phyloP scores from a whole-genome alignment of 2,113 vertebrate species.

The Lepus timidus region DNA sequence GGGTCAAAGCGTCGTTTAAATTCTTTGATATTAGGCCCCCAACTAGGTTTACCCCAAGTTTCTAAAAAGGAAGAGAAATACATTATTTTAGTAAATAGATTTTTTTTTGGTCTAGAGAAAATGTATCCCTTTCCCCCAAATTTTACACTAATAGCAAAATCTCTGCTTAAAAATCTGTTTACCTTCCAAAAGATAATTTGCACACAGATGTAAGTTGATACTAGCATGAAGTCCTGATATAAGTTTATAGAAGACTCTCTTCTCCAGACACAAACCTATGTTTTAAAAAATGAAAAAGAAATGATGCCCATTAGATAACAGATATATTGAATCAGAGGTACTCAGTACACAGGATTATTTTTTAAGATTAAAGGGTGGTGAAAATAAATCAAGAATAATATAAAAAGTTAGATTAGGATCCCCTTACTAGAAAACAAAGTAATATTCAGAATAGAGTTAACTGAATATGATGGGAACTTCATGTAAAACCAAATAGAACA shows the following conservation, averaged over 20 bases:
- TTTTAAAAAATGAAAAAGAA: constrained; percentile 69
- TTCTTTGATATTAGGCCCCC: constrained; percentile 95
- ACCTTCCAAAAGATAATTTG: constrained; percentile 96
- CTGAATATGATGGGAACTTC: not conserved
- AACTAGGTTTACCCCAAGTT: constrained; percentile 93
- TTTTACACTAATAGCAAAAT: constrained; percentile 37
- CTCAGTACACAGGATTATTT: not conserved
- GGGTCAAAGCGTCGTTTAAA: constrained; percentile 94
- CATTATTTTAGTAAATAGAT: not conserved
- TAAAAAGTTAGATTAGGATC: not conserved
- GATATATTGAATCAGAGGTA: not conserved
- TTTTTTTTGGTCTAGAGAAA: not conserved
- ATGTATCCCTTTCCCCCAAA: not conserved
- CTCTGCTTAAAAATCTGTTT: constrained; percentile 67
- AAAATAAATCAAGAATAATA: constrained; percentile 46
- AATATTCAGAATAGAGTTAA: not conserved
- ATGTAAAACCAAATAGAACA: not conserved
- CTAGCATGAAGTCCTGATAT: constrained; percentile 98
- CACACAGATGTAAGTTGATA: constrained; percentile 97
- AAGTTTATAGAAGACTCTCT: constrained; percentile 97
- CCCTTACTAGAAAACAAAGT: not conserved
- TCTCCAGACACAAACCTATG: constrained; percentile 96
- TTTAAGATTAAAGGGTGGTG: constrained; percentile 42
- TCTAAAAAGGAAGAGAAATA: constrained; percentile 86
- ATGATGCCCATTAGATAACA: not conserved